Evolutionary conservation across 2,113 vertebrate genomes (phyloP).

Genomic region (Catharus fuscescens): DNA sequence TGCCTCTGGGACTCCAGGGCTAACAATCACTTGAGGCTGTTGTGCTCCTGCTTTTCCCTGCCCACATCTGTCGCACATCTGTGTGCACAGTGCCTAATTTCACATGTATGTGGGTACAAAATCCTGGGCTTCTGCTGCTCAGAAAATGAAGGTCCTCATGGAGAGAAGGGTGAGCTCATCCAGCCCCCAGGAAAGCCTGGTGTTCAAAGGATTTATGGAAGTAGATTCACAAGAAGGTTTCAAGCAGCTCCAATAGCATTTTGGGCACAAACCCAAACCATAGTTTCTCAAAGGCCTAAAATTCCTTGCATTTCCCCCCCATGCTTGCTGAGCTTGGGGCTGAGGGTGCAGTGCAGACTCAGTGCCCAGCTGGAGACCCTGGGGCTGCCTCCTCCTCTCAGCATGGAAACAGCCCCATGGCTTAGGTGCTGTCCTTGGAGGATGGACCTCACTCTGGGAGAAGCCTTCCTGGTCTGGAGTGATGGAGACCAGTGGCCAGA

Average conservation of each 20-base stretch:
- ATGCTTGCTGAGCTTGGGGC: not conserved
- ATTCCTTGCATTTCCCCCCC: not conserved
- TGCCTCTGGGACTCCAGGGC: not conserved
- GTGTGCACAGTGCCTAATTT: not conserved
- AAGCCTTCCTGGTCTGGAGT: not conserved
- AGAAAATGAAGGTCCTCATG: not conserved
- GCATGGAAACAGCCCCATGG: not conserved
- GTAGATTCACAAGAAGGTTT: not conserved
- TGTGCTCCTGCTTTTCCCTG: not conserved
- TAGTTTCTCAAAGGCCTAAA: not conserved
- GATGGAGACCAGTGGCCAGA: not conserved
- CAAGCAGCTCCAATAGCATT: not conserved
- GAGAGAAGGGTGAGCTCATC: not conserved
- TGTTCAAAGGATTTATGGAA: not conserved
- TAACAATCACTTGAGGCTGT: not conserved
- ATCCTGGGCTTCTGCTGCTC: not conserved
- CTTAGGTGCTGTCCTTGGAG: not conserved
- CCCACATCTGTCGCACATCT: not conserved
- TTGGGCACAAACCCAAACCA: not conserved
- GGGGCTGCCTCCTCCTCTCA: not conserved
- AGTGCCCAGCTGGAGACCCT: not conserved
- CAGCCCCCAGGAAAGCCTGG: not conserved
- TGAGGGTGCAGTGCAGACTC: not conserved
- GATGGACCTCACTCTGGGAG: not conserved
- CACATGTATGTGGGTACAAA: not conserved